A percentile compares a stretch with the other conserved stretches of the same genome.
These are phyloP conservation scores for Catalaphyllia jardinei DNA, from an alignment of 64 coral and sea anemone species.

Conservation along the genomic window DNA sequence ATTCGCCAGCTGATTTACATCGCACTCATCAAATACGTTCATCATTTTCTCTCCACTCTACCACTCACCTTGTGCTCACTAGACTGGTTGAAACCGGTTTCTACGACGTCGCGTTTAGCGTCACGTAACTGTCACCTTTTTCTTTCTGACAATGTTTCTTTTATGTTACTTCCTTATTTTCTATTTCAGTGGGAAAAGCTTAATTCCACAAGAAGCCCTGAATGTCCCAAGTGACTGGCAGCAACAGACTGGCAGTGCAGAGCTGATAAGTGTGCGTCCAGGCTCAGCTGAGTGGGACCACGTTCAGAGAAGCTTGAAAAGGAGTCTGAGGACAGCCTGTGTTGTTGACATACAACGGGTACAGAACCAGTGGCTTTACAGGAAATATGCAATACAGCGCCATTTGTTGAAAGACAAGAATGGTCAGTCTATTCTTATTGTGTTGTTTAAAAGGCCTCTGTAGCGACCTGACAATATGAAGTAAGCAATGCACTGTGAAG, in stretches of 20 bases:
- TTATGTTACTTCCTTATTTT: neutral
- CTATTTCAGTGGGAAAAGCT: neutral
- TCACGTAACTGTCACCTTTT: too few species aligned
- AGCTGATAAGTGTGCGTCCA: conserved; percentile 38
- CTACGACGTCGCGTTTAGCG: too few species aligned
- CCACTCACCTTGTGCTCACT: too few species aligned
- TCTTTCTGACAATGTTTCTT: neutral
- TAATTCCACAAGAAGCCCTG: conserved; percentile 30
- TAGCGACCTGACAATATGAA: too few species aligned
- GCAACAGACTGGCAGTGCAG: neutral
- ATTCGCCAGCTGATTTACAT: too few species aligned
- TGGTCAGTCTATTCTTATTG: conserved; percentile 7
- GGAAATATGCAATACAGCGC: conserved; percentile 62
- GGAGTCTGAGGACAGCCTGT: conserved; percentile 23
- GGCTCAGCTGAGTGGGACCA: conserved; percentile 52
- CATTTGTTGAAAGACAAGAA: conserved; percentile 57
- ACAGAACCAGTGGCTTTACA: conserved; percentile 63
- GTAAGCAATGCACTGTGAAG: too few species aligned
- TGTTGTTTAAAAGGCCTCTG: too few species aligned
- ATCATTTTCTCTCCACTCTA: too few species aligned
- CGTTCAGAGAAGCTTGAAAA: conserved; percentile 43
- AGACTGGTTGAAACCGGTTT: too few species aligned
- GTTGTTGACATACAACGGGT: conserved; percentile 50
- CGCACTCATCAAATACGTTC: too few species aligned
- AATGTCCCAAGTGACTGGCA: neutral